A percentile compares a stretch with the other conserved stretches of the same genome.
Conservation (phyloP, 2,888 invertebrate species). For the Apamea sordens region DNA sequence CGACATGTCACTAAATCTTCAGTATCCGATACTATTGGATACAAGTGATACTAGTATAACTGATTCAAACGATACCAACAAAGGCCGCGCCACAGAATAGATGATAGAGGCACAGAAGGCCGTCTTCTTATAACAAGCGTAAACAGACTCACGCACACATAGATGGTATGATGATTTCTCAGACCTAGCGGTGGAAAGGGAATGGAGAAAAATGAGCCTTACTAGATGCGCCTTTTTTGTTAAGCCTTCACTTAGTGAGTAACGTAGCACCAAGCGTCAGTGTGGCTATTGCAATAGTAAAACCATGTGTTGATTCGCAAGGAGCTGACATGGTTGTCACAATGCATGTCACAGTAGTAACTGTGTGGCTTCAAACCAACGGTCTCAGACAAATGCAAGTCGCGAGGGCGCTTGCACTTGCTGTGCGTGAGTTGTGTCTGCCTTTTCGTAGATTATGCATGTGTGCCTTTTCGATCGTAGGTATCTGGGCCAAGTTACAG, state of each 20-base stretch:
- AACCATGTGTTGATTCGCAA: not conserved
- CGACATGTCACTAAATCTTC: conserved; percentile 64
- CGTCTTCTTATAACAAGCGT: not conserved
- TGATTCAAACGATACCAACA: conserved; percentile 35
- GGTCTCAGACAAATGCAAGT: not conserved
- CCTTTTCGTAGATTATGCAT: no score
- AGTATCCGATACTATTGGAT: conserved; percentile 55
- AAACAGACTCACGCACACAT: not conserved
- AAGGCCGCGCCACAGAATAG: conserved; percentile 8
- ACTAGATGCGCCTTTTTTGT: not conserved
- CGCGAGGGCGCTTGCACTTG: not conserved
- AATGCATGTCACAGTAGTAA: not conserved
- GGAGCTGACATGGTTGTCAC: not conserved
- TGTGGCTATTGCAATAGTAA: not conserved
- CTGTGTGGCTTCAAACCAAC: not conserved
- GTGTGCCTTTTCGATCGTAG: not conserved
- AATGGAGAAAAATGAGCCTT: not conserved
- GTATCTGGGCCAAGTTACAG: not conserved
- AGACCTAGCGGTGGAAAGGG: not conserved
- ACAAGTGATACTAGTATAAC: conserved; percentile 41
- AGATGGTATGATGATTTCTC: not conserved
- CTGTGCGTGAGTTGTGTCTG: not conserved
- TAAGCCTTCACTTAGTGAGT: no score
- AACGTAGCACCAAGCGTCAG: not conserved
- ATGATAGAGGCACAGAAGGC: conserved; percentile 18